Base-by-base conservation (phyloP, 30 jellyfish, hydroid and myxozoan genomes). In the Sanderia malayensis region DNA sequence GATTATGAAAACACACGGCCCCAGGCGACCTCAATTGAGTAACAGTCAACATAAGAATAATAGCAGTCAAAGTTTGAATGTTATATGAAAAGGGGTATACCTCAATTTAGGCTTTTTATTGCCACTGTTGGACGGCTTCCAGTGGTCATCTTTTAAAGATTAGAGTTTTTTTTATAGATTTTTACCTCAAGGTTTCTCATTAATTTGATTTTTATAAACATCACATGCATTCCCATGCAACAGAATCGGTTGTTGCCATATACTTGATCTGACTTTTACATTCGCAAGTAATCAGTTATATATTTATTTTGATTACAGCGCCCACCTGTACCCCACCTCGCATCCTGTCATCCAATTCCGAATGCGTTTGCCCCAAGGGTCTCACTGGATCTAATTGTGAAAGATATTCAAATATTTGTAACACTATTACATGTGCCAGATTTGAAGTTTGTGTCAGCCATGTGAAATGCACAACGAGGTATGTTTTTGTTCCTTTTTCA, bases 391-490 rank as follows among this genome's bases (percentile, higher is more conserved):
- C 82, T 1, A 68, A 59, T 1, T 85, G 96, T 67, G 96, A 85
- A 53, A 61, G 96, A 29, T 82, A 85, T 63, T 74, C 92, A 21
- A 45, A 58, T 26, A 68, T 85, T 18, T 85, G 96, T 47, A 44
- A 44, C n/a, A 66, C 60, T 6, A 49, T 79, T 10, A 61, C 27
- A 4, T 85, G 96, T 31, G 79, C 52, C 18, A 33, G 31, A 32
- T 1, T 30, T 21, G 96, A 85, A 27, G 96, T 74, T 10, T 85
- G 96, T 34, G 82, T 78, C 55, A 76, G 80, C 64, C 84, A 73
- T 33, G 32, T 69, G 65, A 34, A 63, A 22, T 73, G 41, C 18
- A 23, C 72, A 2, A 58, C 49, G 25, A 67, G 96, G 96, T 85
- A 68, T 9, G 77, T 2, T 0, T 0, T 1, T 4, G 17, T 21